Evolutionary conservation across 2,113 vertebrate genomes (phyloP).

Genomic region (Hyaena hyaena): DNA sequence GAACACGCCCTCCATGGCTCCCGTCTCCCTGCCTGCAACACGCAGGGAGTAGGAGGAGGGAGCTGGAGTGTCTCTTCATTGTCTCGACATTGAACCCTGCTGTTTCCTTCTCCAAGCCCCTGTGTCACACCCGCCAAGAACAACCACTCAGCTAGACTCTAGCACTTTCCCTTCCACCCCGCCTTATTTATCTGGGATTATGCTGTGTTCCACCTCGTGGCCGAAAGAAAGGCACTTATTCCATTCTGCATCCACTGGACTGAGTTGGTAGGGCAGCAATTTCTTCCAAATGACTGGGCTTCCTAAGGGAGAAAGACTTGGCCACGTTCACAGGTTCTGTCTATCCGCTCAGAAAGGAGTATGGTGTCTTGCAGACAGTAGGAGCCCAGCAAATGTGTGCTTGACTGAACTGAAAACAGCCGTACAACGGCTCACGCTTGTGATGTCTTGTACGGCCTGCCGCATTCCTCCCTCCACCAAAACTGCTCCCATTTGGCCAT

Average conservation of each 20-base stretch:
- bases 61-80: not conserved
- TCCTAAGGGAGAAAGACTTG: slow-evolving; percentile 38
- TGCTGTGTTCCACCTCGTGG: not conserved
- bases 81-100: not conserved
- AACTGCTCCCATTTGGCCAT: not conserved
- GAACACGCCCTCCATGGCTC: not conserved
- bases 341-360: not conserved
- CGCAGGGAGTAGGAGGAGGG: not conserved
- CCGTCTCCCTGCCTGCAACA: not conserved
- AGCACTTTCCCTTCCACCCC: not conserved
- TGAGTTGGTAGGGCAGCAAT: not conserved
- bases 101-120: not conserved
- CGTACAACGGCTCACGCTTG: not conserved
- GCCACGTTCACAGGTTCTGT: not conserved
- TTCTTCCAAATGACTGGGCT: not conserved
- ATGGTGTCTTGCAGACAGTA: not conserved
- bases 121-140: not conserved
- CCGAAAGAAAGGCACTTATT: slow-evolving; percentile 8
- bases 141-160: not conserved
- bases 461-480: not conserved
- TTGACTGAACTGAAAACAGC: not conserved
- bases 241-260: not conserved
- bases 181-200: not conserved
- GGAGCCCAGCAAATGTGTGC: not conserved
- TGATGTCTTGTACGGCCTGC: not conserved